phyloP scores from a whole-genome alignment of 2,888 invertebrate species.

The Pogonocherus hispidulus region DNA sequence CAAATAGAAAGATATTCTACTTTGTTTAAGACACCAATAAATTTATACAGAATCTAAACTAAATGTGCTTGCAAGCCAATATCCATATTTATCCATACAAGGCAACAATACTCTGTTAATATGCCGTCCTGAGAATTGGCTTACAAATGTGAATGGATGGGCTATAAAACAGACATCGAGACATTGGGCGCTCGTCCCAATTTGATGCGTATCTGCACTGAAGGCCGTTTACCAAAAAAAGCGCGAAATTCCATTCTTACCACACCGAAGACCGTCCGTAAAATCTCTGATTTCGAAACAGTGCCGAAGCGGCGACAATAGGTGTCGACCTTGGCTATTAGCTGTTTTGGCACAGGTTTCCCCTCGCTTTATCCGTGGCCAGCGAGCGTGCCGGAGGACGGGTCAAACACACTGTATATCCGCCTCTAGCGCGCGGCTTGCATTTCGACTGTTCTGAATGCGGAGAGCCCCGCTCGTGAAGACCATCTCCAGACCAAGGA shows the following conservation, averaged over 20 bases:
- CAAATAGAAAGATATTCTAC: too few species aligned
- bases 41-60: too few species aligned
- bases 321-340: slow-evolving; percentile 62
- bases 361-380: slow-evolving; percentile 60
- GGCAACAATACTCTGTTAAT: too few species aligned
- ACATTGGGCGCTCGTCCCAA: not conserved
- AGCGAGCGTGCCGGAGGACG: slow-evolving; percentile 61
- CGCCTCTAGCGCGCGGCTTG: slow-evolving; percentile 45
- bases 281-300: slow-evolving; percentile 20
- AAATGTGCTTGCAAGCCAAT: too few species aligned
- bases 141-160: too few species aligned
- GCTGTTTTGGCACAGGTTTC: slow-evolving; percentile 62
- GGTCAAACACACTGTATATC: slow-evolving; percentile 64
- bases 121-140: too few species aligned
- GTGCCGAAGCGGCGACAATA: slow-evolving; percentile 23
- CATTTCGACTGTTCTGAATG: too few species aligned
- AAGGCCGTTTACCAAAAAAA: not conserved
- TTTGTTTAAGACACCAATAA: too few species aligned
- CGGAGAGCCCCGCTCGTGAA: too few species aligned
- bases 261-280: slow-evolving; percentile 7
- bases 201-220: not conserved
- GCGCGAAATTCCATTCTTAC: slow-evolving; percentile 13
- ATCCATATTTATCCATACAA: too few species aligned
- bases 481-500: too few species aligned
- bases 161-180: too few species aligned